These are phyloP conservation scores for Conistra vaccinii DNA, from an alignment of 2,888 invertebrate genomes.

Conservation along the genomic window DNA sequence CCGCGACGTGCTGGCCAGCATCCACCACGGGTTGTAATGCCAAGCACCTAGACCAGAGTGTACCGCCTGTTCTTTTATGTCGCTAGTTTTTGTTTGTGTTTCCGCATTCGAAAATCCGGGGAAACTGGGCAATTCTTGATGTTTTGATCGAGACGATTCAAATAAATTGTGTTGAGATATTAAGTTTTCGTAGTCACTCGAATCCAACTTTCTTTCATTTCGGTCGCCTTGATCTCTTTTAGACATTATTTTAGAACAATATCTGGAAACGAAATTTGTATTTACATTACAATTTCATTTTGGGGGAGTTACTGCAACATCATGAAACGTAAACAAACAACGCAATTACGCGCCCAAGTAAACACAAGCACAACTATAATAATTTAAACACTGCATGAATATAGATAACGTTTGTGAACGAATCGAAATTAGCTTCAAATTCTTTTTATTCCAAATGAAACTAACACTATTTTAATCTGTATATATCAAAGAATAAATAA, in stretches of 20 bases:
- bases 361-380: conserved; percentile 53
- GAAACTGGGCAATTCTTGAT: conserved; percentile 88
- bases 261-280: conserved; percentile 66
- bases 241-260: conserved; percentile 81
- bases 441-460: background rate
- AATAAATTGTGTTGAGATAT: conserved; percentile 89
- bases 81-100: conserved; percentile 88
- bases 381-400: background rate
- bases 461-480: conserved; percentile 19
- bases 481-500: conserved; percentile 70
- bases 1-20: conserved; percentile 88
- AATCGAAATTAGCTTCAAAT: conserved; percentile 3
- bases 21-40: conserved; percentile 91
- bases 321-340: conserved; percentile 85
- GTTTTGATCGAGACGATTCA: conserved; percentile 85
- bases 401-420: background rate
- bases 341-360: conserved; percentile 84
- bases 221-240: conserved; percentile 88
- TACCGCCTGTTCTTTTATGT: conserved; percentile 83
- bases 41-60: conserved; percentile 86
- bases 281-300: conserved; percentile 40
- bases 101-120: conserved; percentile 89
- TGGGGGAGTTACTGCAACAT: conserved; percentile 59
- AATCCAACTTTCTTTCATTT: conserved; percentile 87
- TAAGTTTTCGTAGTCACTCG: conserved; percentile 88